phyloP scores from a whole-genome alignment of 1,140 invertebrate species.

The Philotrypesis tridentata region DNA sequence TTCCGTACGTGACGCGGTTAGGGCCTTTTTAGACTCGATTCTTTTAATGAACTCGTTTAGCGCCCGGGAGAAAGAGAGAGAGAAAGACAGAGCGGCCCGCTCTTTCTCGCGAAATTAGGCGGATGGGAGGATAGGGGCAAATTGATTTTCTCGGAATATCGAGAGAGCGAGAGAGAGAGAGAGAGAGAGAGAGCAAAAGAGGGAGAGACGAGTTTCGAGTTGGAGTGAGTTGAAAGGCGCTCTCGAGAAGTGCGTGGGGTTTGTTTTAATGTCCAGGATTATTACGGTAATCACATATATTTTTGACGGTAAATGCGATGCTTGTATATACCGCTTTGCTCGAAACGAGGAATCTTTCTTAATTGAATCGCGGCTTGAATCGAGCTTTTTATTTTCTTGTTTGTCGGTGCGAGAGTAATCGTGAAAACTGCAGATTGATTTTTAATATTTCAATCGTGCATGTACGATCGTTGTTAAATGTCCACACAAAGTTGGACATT shows the following conservation, averaged over 20 bases:
- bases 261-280: not conserved
- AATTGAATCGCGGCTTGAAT: not conserved
- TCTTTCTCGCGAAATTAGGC: slow-evolving; percentile 35
- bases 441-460: too few species aligned
- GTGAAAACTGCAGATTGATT: too few species aligned
- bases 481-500: too few species aligned
- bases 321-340: not conserved
- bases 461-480: too few species aligned
- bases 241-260: not conserved
- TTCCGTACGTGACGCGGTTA: slow-evolving; percentile 49
- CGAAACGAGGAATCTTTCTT: not conserved
- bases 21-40: slow-evolving; percentile 34
- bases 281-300: not conserved
- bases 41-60: slow-evolving; percentile 50
- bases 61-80: too few species aligned
- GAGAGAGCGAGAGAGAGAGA: not conserved
- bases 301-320: not conserved
- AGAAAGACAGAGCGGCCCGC: too few species aligned
- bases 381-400: too few species aligned
- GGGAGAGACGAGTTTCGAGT: not conserved
- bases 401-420: too few species aligned
- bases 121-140: not conserved
- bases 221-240: not conserved
- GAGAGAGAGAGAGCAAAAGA: not conserved
- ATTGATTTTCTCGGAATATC: slow-evolving; percentile 39